Conservation (phyloP, 1,140 invertebrate genomes). For the Neelides sp. region DNA sequence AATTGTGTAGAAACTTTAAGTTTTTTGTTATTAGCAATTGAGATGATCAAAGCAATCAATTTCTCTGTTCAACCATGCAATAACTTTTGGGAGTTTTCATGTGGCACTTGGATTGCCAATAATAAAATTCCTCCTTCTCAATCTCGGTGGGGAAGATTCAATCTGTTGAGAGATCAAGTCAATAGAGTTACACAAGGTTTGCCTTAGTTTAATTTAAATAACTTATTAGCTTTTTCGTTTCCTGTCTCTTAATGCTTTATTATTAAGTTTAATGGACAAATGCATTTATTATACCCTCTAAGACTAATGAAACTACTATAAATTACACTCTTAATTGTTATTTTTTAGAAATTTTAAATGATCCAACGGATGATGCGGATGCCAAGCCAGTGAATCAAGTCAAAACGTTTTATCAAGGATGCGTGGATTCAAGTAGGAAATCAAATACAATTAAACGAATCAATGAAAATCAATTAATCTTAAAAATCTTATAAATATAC, state of each 20-base stretch:
- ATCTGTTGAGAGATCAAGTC: slow-evolving; percentile 21
- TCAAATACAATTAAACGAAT: too few species aligned
- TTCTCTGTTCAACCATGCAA: slow-evolving; percentile 42
- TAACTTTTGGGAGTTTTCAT: slow-evolving; percentile 57
- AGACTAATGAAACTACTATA: neutral
- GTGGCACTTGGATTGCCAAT: slow-evolving; percentile 68
- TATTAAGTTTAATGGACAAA: too few species aligned
- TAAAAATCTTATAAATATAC: too few species aligned
- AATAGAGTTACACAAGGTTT: slow-evolving; percentile 21
- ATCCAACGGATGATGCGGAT: slow-evolving; percentile 30
- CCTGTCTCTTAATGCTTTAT: neutral
- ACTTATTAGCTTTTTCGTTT: neutral
- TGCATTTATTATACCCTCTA: neutral
- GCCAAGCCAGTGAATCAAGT: slow-evolving; percentile 42
- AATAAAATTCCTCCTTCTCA: slow-evolving; percentile 57
- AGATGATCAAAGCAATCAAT: slow-evolving; percentile 37
- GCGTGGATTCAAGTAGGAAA: slow-evolving; percentile 59
- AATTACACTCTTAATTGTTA: neutral
- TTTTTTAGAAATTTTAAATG: slow-evolving; percentile 34
- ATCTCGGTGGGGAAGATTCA: slow-evolving; percentile 25
- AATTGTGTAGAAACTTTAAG: slow-evolving; percentile 12
- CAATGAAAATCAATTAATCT: too few species aligned
- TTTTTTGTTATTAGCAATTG: slow-evolving; percentile 28
- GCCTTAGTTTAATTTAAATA: neutral
- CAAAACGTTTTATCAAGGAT: slow-evolving; percentile 66